Percentiles rank a stretch among this genome's conserved stretches.
Evolutionary conservation across 2,888 invertebrate genomes (phyloP).

Genomic region (Lasioglossum figueresi): DNA sequence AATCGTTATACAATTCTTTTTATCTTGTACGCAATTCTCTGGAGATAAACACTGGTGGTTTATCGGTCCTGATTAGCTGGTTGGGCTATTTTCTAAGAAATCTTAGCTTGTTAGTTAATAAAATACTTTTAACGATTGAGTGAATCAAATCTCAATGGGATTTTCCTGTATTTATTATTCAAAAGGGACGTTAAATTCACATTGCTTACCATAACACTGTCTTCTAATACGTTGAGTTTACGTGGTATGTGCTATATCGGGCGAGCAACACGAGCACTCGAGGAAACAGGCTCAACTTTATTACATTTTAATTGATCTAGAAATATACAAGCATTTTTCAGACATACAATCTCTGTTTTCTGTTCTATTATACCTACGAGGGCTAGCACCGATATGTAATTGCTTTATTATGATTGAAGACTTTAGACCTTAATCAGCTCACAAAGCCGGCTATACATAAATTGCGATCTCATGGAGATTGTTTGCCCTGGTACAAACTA

Average conservation of each 20-base stretch:
- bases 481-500: neutral
- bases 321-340: neutral
- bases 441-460: neutral
- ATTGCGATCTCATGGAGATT: constrained; percentile 4
- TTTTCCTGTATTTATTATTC: neutral
- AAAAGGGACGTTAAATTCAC: neutral
- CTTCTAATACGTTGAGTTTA: neutral
- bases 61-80: neutral
- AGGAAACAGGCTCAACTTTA: neutral
- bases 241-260: neutral
- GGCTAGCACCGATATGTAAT: neutral
- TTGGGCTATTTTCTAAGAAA: neutral
- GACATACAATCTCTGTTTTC: neutral
- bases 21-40: neutral
- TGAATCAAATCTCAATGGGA: neutral
- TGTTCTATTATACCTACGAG: neutral
- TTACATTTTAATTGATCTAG: neutral
- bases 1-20: neutral
- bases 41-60: neutral
- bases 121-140: neutral
- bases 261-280: neutral
- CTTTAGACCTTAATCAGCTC: neutral
- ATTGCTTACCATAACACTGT: neutral
- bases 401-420: neutral
- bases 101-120: neutral